Evolutionary conservation across 1,140 invertebrate species (phyloP).

Genomic region (Leptinotarsa texana): DNA sequence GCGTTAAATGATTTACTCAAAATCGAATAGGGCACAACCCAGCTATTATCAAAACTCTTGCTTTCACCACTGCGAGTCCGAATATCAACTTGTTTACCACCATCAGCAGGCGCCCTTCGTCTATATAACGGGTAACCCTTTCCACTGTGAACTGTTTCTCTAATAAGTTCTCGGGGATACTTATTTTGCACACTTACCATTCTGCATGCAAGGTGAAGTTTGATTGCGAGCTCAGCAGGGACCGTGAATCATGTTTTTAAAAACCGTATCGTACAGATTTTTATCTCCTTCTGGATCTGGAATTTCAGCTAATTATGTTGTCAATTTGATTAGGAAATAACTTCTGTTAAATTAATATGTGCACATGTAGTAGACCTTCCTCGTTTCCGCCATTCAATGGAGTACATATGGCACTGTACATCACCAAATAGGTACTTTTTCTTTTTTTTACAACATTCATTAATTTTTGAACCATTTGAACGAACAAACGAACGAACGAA

Average conservation of each 20-base stretch:
- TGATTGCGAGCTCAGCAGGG: conserved; percentile 58
- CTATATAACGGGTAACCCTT: conserved; percentile 56
- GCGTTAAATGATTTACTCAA: conserved; percentile 50
- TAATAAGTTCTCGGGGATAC: conserved; percentile 51
- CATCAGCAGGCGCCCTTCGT: conserved; percentile 52
- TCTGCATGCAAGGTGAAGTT: conserved; percentile 58
- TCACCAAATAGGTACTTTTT: no score
- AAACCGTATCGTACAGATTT: conserved; percentile 54
- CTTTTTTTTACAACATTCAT: no score
- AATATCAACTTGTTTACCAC: conserved; percentile 27
- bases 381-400: conserved; percentile 55
- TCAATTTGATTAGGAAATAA: conserved; percentile 56
- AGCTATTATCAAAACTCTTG: conserved; percentile 35
- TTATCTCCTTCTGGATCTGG: conserved; percentile 57
- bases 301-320: conserved; percentile 60
- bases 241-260: conserved; percentile 60
- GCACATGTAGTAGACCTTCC: conserved; percentile 58
- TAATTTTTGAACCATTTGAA: no score
- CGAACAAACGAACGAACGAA: no score
- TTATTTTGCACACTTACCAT: conserved; percentile 57
- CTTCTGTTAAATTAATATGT: conserved; percentile 58
- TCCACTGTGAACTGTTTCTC: conserved; percentile 49
- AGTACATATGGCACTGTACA: conserved; percentile 42
- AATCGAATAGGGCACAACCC: conserved; percentile 55
- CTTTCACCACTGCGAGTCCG: no score